Evolutionary conservation across 1,140 invertebrate species (phyloP).

Genomic region (Agrilus planipennis): DNA sequence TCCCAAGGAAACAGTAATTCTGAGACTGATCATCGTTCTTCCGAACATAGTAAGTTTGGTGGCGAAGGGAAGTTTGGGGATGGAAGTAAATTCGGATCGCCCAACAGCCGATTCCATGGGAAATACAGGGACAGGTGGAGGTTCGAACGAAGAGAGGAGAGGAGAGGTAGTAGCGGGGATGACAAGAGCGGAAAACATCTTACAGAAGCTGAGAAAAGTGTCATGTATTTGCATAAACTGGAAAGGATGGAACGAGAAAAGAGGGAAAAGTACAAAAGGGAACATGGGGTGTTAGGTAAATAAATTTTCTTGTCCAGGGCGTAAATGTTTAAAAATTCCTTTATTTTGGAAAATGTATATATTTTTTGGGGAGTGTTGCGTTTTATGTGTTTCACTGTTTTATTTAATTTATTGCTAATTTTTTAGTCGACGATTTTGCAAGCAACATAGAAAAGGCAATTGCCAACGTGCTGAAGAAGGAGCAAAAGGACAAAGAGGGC

Average conservation of each 20-base stretch:
- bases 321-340: no score
- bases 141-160: constrained; percentile 11
- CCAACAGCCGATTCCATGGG: not conserved
- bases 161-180: constrained; percentile 30
- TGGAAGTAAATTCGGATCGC: not conserved
- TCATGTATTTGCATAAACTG: constrained; percentile 29
- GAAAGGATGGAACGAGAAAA: constrained; percentile 27
- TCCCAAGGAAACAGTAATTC: constrained; percentile 1
- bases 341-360: no score
- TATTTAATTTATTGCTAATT: constrained; percentile 21
- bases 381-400: no score
- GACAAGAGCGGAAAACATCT: constrained; percentile 27
- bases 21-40: no score
- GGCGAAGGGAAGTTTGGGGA: no score
- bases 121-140: constrained; percentile 8
- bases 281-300: constrained; percentile 16
- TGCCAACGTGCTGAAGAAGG: constrained; percentile 46
- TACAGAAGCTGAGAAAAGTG: constrained; percentile 32
- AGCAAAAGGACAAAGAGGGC: constrained; percentile 31
- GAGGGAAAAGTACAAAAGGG: constrained; percentile 22
- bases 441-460: constrained; percentile 64
- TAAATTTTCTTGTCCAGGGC: no score
- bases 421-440: constrained; percentile 56
- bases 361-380: no score
- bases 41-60: no score